A percentile compares a stretch with the other conserved stretches of the same genome.
Evolutionary conservation across 1,140 invertebrate genomes (phyloP).

Genomic region (Phenacoccus solenopsis): DNA sequence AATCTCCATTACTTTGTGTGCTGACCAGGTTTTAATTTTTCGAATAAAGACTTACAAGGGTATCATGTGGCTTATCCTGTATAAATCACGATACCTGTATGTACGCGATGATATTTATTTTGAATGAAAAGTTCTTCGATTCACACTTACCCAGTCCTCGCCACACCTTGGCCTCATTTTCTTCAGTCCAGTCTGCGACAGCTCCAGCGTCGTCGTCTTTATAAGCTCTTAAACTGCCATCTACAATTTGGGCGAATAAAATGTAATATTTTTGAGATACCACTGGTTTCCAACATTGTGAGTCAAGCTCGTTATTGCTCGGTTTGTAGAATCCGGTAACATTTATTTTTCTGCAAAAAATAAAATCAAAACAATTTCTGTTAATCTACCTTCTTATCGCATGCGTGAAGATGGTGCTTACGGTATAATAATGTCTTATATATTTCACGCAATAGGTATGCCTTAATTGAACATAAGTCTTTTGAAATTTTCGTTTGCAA

Average conservation of each 20-base stretch:
- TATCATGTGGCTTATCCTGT: too few relatives aligned
- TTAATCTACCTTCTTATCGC: not conserved
- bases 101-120: too few relatives aligned
- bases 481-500: not conserved
- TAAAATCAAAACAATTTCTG: conserved; percentile 15
- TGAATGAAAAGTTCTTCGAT: too few relatives aligned
- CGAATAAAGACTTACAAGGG: too few relatives aligned
- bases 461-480: too few relatives aligned
- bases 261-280: conserved; percentile 30
- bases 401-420: not conserved
- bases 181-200: conserved; percentile 27
- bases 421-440: not conserved
- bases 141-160: conserved; percentile 26
- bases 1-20: too few relatives aligned
- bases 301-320: conserved; percentile 20
- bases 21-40: too few relatives aligned
- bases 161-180: conserved; percentile 29
- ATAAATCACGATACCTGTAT: not conserved
- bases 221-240: conserved; percentile 24
- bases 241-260: conserved; percentile 27
- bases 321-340: conserved; percentile 27
- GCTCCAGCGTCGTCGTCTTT: conserved; percentile 26
- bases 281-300: conserved; percentile 24
- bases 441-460: not conserved
- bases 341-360: conserved; percentile 28